Conservation (phyloP, 2,888 invertebrate genomes). For the Periphyllus acericola region DNA sequence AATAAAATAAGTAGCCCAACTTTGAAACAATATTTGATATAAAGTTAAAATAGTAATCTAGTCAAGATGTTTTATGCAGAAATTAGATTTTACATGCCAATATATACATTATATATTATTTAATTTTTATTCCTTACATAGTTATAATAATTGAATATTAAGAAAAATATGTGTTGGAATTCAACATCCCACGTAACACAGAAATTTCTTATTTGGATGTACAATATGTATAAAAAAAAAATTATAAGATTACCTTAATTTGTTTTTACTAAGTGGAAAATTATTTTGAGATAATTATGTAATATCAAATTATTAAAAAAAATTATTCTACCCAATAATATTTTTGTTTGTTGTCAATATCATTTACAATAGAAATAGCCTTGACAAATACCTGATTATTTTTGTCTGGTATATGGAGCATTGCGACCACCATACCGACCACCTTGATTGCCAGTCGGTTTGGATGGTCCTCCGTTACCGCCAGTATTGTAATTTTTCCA, state of each 20-base stretch:
- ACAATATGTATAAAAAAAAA: slow-evolving; percentile 41
- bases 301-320: slow-evolving; percentile 40
- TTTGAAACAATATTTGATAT: slow-evolving; percentile 47
- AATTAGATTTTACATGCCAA: slow-evolving; percentile 19
- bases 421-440: slow-evolving; percentile 63
- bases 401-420: slow-evolving; percentile 56
- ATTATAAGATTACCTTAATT: slow-evolving; percentile 45
- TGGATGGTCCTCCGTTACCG: slow-evolving; percentile 52
- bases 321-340: slow-evolving; percentile 54
- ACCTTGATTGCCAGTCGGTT: slow-evolving; percentile 58
- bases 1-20: slow-evolving; percentile 61
- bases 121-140: slow-evolving; percentile 45
- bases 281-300: slow-evolving; percentile 49
- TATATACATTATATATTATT: slow-evolving; percentile 33
- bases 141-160: slow-evolving; percentile 47
- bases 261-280: slow-evolving; percentile 56
- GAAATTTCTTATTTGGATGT: slow-evolving; percentile 24
- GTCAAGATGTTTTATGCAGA: slow-evolving; percentile 42
- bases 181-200: slow-evolving; percentile 42
- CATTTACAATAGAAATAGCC: slow-evolving; percentile 53
- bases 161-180: slow-evolving; percentile 50
- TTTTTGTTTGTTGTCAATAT: slow-evolving; percentile 48
- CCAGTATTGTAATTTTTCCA: slow-evolving; percentile 58
- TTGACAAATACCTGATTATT: slow-evolving; percentile 60
- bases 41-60: slow-evolving; percentile 55